phyloP scores from a whole-genome alignment of 2,797 vertebrate species.

The Propithecus perrieri region DNA sequence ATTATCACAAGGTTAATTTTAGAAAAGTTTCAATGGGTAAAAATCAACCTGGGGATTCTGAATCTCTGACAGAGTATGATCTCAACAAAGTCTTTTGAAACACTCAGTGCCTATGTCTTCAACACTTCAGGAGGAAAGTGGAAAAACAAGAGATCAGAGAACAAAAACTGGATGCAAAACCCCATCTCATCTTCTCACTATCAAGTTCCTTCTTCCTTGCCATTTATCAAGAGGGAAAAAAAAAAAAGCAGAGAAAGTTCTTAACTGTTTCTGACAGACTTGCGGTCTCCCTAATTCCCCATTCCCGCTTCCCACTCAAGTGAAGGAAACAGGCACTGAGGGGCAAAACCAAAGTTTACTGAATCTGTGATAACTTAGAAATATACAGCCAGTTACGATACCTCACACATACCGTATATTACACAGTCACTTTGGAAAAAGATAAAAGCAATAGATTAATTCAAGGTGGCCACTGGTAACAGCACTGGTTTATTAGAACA shows the following conservation, averaged over 20 bases:
- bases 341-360: neutral
- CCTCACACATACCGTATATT: neutral
- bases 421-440: neutral
- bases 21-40: neutral
- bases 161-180: constrained; percentile 53
- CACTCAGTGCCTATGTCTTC: neutral
- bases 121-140: neutral
- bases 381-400: neutral
- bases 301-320: neutral
- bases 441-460: neutral
- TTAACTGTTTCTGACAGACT: neutral
- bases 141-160: constrained; percentile 52
- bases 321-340: neutral
- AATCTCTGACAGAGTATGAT: neutral
- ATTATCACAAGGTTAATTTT: constrained; percentile 54
- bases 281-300: neutral
- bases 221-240: neutral
- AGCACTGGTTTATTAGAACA: neutral
- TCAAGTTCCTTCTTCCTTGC: constrained; percentile 28
- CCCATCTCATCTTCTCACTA: constrained; percentile 30
- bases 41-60: constrained; percentile 21
- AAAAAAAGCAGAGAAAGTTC: neutral
- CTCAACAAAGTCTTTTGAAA: constrained; percentile 42
- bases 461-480: neutral
- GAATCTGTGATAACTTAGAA: neutral